These are phyloP conservation scores for Picus viridis DNA, from an alignment of 2,797 vertebrate species.

Conservation along the genomic window DNA sequence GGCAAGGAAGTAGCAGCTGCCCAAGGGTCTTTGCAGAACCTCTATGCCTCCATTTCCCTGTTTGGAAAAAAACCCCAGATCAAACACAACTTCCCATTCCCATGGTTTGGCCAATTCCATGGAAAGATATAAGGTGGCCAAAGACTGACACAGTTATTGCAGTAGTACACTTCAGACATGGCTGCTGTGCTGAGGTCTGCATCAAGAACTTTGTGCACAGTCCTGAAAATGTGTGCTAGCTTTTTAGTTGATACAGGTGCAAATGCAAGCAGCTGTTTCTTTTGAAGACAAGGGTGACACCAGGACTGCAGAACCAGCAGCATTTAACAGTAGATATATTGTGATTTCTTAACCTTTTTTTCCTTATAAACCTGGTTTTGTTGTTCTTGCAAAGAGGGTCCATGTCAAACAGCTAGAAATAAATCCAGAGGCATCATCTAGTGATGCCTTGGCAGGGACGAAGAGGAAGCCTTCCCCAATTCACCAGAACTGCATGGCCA, in stretches of 20 bases:
- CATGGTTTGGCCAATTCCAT: rapidly evolving
- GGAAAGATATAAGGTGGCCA: background rate
- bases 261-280: background rate
- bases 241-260: background rate
- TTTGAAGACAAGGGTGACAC: background rate
- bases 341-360: background rate
- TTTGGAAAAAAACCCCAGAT: background rate
- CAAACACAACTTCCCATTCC: background rate
- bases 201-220: background rate
- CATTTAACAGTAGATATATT: background rate
- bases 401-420: background rate
- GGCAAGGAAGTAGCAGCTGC: background rate
- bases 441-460: background rate
- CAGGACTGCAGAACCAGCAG: background rate
- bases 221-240: background rate
- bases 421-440: background rate
- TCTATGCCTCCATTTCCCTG: background rate
- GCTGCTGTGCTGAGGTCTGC: background rate
- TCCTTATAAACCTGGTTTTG: background rate
- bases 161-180: background rate
- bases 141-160: rapidly evolving
- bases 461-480: background rate
- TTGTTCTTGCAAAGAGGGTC: background rate
- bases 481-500: rapidly evolving
- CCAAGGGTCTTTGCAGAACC: background rate